Conservation (phyloP, 2,888 invertebrate species). For the Campopleginae sp. region DNA sequence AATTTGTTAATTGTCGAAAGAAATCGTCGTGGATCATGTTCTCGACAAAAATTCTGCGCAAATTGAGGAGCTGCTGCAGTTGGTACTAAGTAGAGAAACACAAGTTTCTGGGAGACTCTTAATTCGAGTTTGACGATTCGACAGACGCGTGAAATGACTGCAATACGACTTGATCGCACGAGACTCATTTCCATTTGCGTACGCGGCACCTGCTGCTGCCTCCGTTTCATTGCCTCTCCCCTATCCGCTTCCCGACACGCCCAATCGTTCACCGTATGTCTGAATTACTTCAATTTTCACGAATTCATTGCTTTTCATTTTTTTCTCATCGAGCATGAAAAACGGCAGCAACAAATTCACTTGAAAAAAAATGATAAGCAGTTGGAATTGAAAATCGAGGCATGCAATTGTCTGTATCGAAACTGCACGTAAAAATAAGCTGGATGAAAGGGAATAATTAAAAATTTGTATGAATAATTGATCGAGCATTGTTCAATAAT, state of each 20-base stretch:
- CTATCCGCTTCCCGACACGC: slow-evolving; percentile 27
- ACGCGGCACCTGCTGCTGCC: slow-evolving; percentile 47
- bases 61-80: not conserved
- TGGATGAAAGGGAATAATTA: not conserved
- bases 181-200: slow-evolving; percentile 34
- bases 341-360: not conserved
- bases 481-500: not conserved
- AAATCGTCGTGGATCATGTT: not conserved
- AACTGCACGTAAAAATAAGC: not conserved
- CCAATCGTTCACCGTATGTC: slow-evolving; percentile 36
- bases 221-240: slow-evolving; percentile 5
- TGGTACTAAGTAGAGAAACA: not conserved
- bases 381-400: not conserved
- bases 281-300: slow-evolving; percentile 1
- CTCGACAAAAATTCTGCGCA: not conserved
- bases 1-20: not conserved
- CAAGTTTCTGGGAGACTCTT: slow-evolving; percentile 20
- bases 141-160: slow-evolving; percentile 59
- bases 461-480: not conserved
- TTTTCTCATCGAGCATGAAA: not conserved
- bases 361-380: not conserved
- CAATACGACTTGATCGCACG: slow-evolving; percentile 62
- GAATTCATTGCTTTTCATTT: too few relatives aligned
- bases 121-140: slow-evolving; percentile 64
- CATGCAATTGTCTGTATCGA: not conserved